Base-by-base conservation (phyloP, 2,888 invertebrate genomes). In the Amitus sp. region DNA sequence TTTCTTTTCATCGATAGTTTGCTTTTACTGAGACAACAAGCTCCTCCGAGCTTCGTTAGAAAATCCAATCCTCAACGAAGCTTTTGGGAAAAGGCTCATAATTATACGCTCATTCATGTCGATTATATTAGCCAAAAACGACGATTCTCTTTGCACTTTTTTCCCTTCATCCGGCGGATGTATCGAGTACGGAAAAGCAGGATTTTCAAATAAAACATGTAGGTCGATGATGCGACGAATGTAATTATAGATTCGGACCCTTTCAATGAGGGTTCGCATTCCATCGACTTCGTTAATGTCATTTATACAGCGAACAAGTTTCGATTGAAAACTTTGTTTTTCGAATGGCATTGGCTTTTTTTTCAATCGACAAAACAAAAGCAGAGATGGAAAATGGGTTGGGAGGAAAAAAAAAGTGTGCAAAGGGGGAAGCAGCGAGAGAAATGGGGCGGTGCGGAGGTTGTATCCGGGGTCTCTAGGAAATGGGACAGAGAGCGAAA, bases 331-430 rank as follows among this genome's bases (percentile, higher is more conserved):
- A 23, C 7, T 5, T 23, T 23, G 3, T 23, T 7, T 7, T 23
- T 3, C 23, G 7, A 7, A 23, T 23, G n/a, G n/a, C n/a, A n/a
- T n/a, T n/a, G n/a, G n/a, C n/a, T n/a, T n/a, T n/a, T n/a, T 23
- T 23, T 23, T 23, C 23, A 23, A 23, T n/a, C 23, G 23, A 3
- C 23, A 23, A 23, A 23, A 23, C 23, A n/a, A n/a, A n/a, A n/a
- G n/a, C n/a, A n/a, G n/a, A n/a, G n/a, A n/a, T n/a, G n/a, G n/a
- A n/a, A n/a, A n/a, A n/a, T n/a, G n/a, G n/a, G n/a, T n/a, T n/a
- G n/a, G n/a, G n/a, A n/a, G n/a, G n/a, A n/a, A n/a, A n/a, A n/a
- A 47, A 60, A 59, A 59, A 54, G 28, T 51, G 20, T 12, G 17
- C 18, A 33, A 50, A 58, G 40, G 43, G 51, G 47, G 19, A 43